phyloP scores from a whole-genome alignment of 1,140 invertebrate species.

The Melanaphis sacchari region DNA sequence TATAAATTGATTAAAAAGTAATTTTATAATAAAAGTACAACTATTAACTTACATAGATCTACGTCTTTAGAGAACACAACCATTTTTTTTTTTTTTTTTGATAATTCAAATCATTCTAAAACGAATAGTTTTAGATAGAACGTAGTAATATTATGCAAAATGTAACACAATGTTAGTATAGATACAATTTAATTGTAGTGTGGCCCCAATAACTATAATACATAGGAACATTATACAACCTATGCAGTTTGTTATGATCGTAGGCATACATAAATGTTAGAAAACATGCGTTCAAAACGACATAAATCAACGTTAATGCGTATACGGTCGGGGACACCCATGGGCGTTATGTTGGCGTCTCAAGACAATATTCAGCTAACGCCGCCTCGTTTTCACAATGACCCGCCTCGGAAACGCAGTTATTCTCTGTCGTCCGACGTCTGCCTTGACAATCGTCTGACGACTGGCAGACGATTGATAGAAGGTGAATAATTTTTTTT shows the following conservation, averaged over 20 bases:
- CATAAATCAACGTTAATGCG: conserved; percentile 7
- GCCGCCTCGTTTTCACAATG: not conserved
- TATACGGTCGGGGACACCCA: not conserved
- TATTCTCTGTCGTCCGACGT: not conserved
- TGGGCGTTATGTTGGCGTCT: conserved; percentile 8
- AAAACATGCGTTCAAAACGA: not conserved
- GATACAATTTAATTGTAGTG: not conserved
- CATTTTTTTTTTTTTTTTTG: not conserved
- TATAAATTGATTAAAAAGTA: not conserved
- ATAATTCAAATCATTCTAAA: not conserved
- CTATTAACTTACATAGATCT: not conserved
- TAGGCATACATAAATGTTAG: not conserved
- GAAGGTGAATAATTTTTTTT: not conserved
- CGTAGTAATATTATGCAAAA: not conserved
- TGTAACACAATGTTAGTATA: not conserved
- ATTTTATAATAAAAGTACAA: not conserved
- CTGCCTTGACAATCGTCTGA: not conserved
- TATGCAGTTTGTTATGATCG: not conserved
- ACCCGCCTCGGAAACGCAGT: not conserved
- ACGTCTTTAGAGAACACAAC: not conserved
- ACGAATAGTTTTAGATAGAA: not conserved
- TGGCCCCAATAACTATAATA: not conserved
- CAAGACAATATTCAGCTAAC: not conserved
- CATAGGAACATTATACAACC: not conserved
- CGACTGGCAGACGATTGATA: not conserved